Base-by-base conservation (phyloP, 1,140 invertebrate species). In the Drosophila sucinea region DNA sequence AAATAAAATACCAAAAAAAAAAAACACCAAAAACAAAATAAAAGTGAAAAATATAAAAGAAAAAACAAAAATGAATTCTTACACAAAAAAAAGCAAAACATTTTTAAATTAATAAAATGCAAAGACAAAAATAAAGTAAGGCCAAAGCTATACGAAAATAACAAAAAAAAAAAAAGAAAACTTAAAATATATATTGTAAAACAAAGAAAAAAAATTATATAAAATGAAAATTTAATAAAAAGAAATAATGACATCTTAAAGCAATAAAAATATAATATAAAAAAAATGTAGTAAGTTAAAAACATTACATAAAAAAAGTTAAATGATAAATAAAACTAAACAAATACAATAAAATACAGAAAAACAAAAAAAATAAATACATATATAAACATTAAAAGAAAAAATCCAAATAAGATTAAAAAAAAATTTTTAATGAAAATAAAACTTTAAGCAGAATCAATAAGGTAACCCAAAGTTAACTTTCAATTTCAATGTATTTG, bases 401-500 rank as follows among this genome's bases (percentile, higher is more conserved):
- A 35, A 35, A 35, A 4, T 35, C 33, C 33, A 44, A 7, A 47
- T 23, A 47, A 51, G 2, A 27, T 8, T 3, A 10, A 25, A 27
- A 3, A 3, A n/a, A 10, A 51, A 7, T 41, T 41, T 41, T 41
- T n/a, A 44, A 44, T 44, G 8, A 8, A 25, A 51, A 27, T 51
- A n/a, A 51, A 27, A 27, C 44, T 5, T 27, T 51, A 51, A 27
- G 44, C 23, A 25, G 10, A 51, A 8, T 77, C 80, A 63, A 54
- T 67, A 55, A 71, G 73, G 63, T 57, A 86, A 82, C 60, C 76
- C 64, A 86, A 87, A 83, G 83, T 86, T 86, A 86, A 87, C 83
- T 86, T 86, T 83, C 72, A 82, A 83, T 82, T 79, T 82, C 73
- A 73, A 66, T 73, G 80, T 77, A 75, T 67, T 40, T 70, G 60